Evolutionary conservation across 2,888 invertebrate species (phyloP), one percentile per base, ranked within the genome.

Genomic region (Tetragonisca angustula): DNA sequence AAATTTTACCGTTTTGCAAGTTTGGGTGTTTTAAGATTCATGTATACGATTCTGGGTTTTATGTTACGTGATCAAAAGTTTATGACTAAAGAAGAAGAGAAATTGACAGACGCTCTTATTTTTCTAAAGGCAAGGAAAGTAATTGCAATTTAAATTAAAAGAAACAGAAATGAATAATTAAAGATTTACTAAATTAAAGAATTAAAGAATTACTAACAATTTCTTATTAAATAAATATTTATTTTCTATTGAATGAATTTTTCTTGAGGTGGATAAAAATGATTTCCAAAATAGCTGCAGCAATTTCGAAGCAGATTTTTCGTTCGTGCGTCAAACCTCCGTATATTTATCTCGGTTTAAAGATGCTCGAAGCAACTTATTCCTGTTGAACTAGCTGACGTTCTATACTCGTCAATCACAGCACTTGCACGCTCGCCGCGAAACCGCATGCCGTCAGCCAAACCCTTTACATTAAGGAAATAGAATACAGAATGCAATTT

Each of bases 401-500:
- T 9, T 27, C 5, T 27, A 19, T 50, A 50, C 68, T 68, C 68
- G 68, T 68, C 68, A 27, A 68, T 68, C 68, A 68, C 19, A 24
- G 19, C 11, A 27, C 21, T 13, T 32, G 17, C 19, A 43, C 64
- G 13, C n/a, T 32, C 13, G 19, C 64, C 21, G n/a, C 24, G 21
- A 61, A 19, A n/a, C 49, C 32, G 24, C 67, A 19, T 24, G 50
- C 50, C 24, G 15, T 19, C 49, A 21, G 19, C 6, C 19, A 19
- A 50, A 52, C 69, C 52, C 69, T 69, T 69, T 52, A 52, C 69
- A 69, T 52, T 43, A 59, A 59, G 59, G 59, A 71, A 71, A 71
- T 59, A 43, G 71, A 71, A 71, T 43, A 32, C 59, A 71, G 24
- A 59, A 59, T 43, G 43, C 59, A 59, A 71, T 71, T 59, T 59